Base-by-base conservation (phyloP, 2,888 invertebrate species). In the Phyto melanocephala region DNA sequence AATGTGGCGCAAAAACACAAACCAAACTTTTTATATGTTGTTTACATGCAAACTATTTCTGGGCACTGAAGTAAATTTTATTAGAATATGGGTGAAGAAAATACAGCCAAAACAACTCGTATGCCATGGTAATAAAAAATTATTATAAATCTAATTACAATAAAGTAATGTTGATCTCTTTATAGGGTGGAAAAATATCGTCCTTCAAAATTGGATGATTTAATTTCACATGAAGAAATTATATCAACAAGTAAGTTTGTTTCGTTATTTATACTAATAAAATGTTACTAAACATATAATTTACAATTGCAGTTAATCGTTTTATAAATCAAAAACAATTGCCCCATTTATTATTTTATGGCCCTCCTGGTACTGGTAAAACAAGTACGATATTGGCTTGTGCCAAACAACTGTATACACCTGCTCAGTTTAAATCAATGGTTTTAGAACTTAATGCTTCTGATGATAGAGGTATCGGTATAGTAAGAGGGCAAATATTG, bases 291-390 rank as follows among this genome's bases (percentile, higher is more conserved):
- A 50, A 4, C 1, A n/a, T 13, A 11, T 15, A 22, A 50, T 17
- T 20, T n/a, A n/a, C n/a, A n/a, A n/a, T n/a, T 40, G 77, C 88
- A 97, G 96, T 97, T 78, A 94, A 93, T 84, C 95, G 95, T 88
- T 97, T 99, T 90, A 97, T 99, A 87, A 93, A 94, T 79, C 96
- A 98, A 88, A 96, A 98, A 89, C 96, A 97, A 86, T 92, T 99
- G 58, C 99, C 99, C 0, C 99, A 99, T 93, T 92, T 99, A 72
- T 92, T 99, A 28, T 96, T 99, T 87, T 99, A 99, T 92, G 99
- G 99, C 0, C 99, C 99, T 10, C 99, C 99, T 0, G 99, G 99
- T 70, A 99, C 99, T 28, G 99, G 98, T 4, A 99, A 99, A 92
- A 99, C 99, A 0, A 98, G 97, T 85, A 99, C 99, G 7, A 98